Conservation (phyloP, 2,797 vertebrate species). For the Lepus oiostolus region DNA sequence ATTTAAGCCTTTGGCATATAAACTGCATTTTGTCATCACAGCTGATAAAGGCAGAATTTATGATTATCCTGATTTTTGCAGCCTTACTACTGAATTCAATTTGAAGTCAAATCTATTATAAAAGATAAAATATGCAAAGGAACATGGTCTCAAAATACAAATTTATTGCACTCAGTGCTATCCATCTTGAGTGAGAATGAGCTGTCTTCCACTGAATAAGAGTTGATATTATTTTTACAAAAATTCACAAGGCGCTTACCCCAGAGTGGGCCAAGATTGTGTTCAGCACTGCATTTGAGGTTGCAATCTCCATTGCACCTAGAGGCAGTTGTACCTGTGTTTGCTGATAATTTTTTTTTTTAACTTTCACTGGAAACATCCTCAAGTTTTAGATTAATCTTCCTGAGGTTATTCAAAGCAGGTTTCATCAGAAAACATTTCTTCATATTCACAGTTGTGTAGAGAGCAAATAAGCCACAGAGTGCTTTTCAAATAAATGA, state of each 20-base stretch:
- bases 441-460: neutral
- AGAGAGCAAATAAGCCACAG: neutral
- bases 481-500: constrained; percentile 7
- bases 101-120: constrained; percentile 51
- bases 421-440: constrained; percentile 51
- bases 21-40: constrained; percentile 23
- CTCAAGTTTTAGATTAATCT: constrained; percentile 21
- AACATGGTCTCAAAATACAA: constrained; percentile 22
- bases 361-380: neutral
- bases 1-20: constrained; percentile 20
- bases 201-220: neutral
- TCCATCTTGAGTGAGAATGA: neutral
- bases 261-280: neutral
- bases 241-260: neutral
- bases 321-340: neutral
- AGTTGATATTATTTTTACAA: neutral
- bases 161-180: neutral
- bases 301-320: neutral
- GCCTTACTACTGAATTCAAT: constrained; percentile 58
- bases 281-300: neutral
- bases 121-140: constrained; percentile 33
- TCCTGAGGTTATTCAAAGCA: constrained; percentile 36
- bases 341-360: constrained; percentile 1
- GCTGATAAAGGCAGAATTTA: constrained; percentile 53
- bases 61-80: constrained; percentile 36